These are phyloP conservation scores for Drosophila azteca DNA, from an alignment of 1,140 invertebrate species.

Conservation along the genomic window DNA sequence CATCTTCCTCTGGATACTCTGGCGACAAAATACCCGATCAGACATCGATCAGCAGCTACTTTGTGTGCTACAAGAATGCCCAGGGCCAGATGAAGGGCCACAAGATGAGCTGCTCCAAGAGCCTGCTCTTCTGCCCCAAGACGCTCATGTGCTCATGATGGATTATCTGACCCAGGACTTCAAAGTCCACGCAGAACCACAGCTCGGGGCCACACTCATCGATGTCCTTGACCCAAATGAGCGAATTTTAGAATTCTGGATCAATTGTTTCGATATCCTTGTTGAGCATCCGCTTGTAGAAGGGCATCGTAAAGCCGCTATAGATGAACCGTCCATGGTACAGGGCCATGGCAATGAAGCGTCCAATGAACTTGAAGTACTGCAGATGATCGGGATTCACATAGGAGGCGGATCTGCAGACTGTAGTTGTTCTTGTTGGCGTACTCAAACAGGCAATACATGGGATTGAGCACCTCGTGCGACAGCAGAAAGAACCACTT, in stretches of 20 bases:
- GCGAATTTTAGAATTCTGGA: conserved; percentile 99
- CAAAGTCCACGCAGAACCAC: conserved; percentile 99
- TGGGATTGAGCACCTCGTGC: conserved; percentile 99
- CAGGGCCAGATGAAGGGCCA: conserved; percentile 79
- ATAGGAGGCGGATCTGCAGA: conserved; percentile 99
- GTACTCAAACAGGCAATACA: conserved; percentile 99
- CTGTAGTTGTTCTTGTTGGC: conserved; percentile 99
- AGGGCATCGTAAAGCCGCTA: conserved; percentile 99
- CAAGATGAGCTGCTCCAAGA: conserved; percentile 80
- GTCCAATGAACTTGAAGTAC: conserved; percentile 99
- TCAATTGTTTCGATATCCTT: conserved; percentile 99
- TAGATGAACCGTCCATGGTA: conserved; percentile 99
- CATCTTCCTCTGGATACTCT: conserved; percentile 7
- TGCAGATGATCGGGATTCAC: conserved; percentile 99
- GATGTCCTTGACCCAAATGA: conserved; percentile 97
- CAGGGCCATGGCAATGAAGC: conserved; percentile 99
- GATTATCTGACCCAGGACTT: conserved; percentile 96
- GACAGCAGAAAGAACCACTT: conserved; percentile 99
- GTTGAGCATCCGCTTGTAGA: conserved; percentile 99
- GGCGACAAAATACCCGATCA: conserved; percentile 81
- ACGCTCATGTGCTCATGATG: conserved; percentile 89
- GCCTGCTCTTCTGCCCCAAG: conserved; percentile 74
- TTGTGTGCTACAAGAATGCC: conserved; percentile 80
- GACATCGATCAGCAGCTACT: conserved; percentile 78
- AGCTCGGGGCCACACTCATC: conserved; percentile 98